phyloP scores from a whole-genome alignment of 2,888 invertebrate species.

The Griposia aprilina region DNA sequence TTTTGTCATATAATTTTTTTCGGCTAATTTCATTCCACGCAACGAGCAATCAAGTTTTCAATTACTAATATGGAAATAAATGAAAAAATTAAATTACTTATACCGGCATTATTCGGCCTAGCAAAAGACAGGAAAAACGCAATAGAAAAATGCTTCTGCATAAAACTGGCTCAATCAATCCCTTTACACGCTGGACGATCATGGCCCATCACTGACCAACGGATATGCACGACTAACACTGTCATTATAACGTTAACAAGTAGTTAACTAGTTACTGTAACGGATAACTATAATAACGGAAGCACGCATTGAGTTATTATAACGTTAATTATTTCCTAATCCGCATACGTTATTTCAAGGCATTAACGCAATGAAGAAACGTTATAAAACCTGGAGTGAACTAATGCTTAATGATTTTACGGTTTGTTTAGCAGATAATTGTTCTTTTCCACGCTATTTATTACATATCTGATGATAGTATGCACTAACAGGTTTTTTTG shows the following conservation, averaged over 20 bases:
- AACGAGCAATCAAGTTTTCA: conserved; percentile 35
- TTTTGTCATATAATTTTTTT: conserved; percentile 59
- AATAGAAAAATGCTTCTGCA: conserved; percentile 27
- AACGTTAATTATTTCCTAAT: conserved; percentile 58
- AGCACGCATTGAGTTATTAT: conserved; percentile 46
- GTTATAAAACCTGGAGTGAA: conserved; percentile 31
- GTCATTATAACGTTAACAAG: conserved; percentile 35
- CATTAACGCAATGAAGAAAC: conserved; percentile 42
- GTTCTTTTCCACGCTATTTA: conserved; percentile 27
- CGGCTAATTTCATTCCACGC: conserved; percentile 30
- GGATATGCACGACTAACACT: neutral
- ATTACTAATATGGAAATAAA: conserved; percentile 56
- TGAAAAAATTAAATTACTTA: conserved; percentile 4
- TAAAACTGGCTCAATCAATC: neutral
- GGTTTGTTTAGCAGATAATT: conserved; percentile 39
- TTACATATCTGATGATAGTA: conserved; percentile 28
- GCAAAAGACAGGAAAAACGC: conserved; percentile 52
- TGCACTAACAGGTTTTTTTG: conserved; percentile 1
- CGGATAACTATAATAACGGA: conserved; percentile 59
- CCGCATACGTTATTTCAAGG: conserved; percentile 53
- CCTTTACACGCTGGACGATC: conserved; percentile 14
- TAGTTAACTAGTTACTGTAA: conserved; percentile 37
- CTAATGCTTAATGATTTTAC: conserved; percentile 49
- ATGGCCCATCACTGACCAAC: neutral
- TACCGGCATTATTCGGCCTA: conserved; percentile 12